Evolutionary conservation across 2,797 vertebrate species (phyloP).

Genomic region (Danio aesculapii): DNA sequence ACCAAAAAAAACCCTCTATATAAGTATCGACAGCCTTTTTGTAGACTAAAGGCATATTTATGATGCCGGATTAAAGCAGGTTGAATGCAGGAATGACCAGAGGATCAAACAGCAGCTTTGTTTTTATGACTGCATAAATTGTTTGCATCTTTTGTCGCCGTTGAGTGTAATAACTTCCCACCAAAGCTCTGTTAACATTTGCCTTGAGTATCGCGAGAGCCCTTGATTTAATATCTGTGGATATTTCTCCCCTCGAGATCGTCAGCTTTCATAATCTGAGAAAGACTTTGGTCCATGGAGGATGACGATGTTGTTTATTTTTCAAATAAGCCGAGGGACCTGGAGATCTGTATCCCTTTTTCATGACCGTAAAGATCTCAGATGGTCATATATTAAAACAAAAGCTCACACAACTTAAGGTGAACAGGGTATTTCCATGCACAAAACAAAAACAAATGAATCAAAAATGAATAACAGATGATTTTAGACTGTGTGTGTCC

Average conservation of each 20-base stretch:
- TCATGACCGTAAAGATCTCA: not conserved
- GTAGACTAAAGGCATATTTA: slow-evolving; percentile 45
- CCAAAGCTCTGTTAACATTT: slow-evolving; percentile 40
- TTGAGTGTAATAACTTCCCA: slow-evolving; percentile 16
- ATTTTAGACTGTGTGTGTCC: not conserved
- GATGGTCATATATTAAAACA: not conserved
- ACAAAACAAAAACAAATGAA: not conserved
- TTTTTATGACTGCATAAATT: slow-evolving; percentile 55
- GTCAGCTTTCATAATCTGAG: not conserved
- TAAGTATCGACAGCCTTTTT: not conserved
- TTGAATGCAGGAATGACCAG: slow-evolving; percentile 24
- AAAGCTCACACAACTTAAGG: not conserved
- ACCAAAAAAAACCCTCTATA: slow-evolving; percentile 3
- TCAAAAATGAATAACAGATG: not conserved
- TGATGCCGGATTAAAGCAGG: slow-evolving; percentile 32
- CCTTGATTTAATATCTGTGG: slow-evolving; percentile 27
- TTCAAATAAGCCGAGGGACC: slow-evolving; percentile 11
- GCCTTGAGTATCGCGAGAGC: not conserved
- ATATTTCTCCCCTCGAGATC: slow-evolving; percentile 11
- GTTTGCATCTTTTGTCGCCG: slow-evolving; percentile 28
- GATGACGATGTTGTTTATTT: slow-evolving; percentile 18
- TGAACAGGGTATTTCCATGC: not conserved
- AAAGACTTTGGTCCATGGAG: not conserved
- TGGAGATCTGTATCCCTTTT: slow-evolving; percentile 12
- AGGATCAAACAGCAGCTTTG: not conserved